phyloP scores from a whole-genome alignment of 2,113 vertebrate genomes.

The Leucopternis melanops region DNA sequence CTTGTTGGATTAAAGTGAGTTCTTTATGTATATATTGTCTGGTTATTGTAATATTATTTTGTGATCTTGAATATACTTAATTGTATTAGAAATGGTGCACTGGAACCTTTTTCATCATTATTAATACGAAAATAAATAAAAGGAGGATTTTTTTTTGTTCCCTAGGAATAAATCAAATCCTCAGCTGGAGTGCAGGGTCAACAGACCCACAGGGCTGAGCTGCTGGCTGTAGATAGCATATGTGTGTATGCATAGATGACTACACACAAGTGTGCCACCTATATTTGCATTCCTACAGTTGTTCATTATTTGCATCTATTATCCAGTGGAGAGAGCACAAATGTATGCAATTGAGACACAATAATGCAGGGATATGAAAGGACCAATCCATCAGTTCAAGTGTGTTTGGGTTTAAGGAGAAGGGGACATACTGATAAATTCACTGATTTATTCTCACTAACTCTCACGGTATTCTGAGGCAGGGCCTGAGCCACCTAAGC shows the following conservation, averaged over 20 bases:
- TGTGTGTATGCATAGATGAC: neutral
- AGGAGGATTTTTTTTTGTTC: neutral
- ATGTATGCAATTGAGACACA: conserved; percentile 37
- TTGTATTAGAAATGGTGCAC: conserved; percentile 51
- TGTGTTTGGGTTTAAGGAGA: conserved; percentile 56
- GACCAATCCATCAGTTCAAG: conserved; percentile 56
- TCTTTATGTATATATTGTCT: conserved; percentile 43
- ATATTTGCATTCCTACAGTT: conserved; percentile 44
- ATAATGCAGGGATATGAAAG: conserved; percentile 43
- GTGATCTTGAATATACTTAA: conserved; percentile 38
- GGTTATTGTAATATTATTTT: conserved; percentile 26
- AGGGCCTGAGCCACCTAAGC: neutral
- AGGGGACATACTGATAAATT: neutral
- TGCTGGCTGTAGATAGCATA: neutral
- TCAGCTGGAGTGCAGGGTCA: neutral
- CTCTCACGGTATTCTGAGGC: neutral
- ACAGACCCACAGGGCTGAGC: neutral
- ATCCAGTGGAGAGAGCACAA: conserved; percentile 13
- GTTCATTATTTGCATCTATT: conserved; percentile 41
- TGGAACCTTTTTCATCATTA: neutral
- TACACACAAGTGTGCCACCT: neutral
- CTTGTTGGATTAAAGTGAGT: conserved; percentile 33
- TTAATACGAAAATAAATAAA: conserved; percentile 9
- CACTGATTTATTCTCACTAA: conserved; percentile 29
- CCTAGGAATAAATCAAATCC: conserved; percentile 1